Percentiles rank a stretch among this genome's conserved stretches.
Evolutionary conservation across 2,888 invertebrate genomes (phyloP).

Genomic region (Tuta absoluta): DNA sequence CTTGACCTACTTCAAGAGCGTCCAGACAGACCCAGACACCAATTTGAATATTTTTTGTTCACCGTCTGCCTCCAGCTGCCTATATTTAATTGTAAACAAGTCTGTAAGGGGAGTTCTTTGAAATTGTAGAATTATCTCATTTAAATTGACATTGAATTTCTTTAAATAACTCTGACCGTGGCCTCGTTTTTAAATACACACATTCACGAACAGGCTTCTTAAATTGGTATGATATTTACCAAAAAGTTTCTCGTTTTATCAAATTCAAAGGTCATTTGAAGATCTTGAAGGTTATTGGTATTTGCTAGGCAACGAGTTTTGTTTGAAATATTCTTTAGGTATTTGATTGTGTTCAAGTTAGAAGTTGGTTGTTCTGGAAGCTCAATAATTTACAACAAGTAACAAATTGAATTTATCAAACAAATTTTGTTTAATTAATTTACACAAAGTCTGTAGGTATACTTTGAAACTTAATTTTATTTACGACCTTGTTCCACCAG

Average conservation of each 20-base stretch:
- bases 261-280: slow-evolving; percentile 21
- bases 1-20: slow-evolving; percentile 12
- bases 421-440: not conserved
- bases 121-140: not conserved
- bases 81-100: not conserved
- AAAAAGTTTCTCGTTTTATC: not conserved
- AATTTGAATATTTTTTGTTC: slow-evolving; percentile 1
- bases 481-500: too few relatives aligned
- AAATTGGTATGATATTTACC: slow-evolving; percentile 8
- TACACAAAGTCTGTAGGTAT: not conserved
- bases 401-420: not conserved
- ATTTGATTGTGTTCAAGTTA: not conserved
- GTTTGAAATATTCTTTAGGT: not conserved
- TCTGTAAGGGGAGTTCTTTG: not conserved
- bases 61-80: not conserved
- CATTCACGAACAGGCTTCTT: not conserved
- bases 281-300: slow-evolving; percentile 22
- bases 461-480: too few relatives aligned
- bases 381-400: not conserved
- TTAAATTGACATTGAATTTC: slow-evolving; percentile 7
- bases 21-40: not conserved
- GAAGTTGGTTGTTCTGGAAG: not conserved
- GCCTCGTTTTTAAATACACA: not conserved
- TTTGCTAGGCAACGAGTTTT: slow-evolving; percentile 12
- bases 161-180: not conserved